Evolutionary conservation across 1,140 invertebrate genomes (phyloP).

Genomic region (Tetramorium simillimum): DNA sequence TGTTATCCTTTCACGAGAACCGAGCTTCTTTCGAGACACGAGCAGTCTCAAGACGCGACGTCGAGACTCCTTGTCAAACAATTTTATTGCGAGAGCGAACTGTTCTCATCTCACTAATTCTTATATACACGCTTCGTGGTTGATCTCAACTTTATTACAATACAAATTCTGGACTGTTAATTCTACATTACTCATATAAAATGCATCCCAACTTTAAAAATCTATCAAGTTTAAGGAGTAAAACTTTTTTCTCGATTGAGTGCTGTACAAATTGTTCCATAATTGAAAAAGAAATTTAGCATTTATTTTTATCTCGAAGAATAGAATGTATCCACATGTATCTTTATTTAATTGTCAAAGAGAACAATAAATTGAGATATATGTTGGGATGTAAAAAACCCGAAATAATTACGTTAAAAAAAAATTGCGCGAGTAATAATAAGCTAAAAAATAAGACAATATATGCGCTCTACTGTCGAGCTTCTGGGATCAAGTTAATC

Average conservation of each 20-base stretch:
- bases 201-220: no score
- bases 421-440: no score
- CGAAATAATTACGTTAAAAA: no score
- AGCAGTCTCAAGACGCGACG: neutral
- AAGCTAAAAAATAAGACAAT: no score
- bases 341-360: no score
- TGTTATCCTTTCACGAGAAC: conserved; percentile 8
- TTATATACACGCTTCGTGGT: neutral
- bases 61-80: neutral
- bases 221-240: no score
- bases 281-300: neutral
- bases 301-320: neutral
- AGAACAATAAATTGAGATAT: no score
- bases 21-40: neutral
- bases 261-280: neutral
- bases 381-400: no score
- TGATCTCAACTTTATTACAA: neutral
- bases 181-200: no score
- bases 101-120: neutral
- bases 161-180: no score
- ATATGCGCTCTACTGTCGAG: no score
- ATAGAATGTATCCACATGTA: no score
- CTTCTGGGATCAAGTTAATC: conserved; percentile 6
- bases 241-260: neutral
- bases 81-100: neutral